A percentile compares a stretch with the other conserved stretches of the same genome.
Conservation (phyloP, 92 coral and sea anemone genomes). For the Heteractis magnifica region DNA sequence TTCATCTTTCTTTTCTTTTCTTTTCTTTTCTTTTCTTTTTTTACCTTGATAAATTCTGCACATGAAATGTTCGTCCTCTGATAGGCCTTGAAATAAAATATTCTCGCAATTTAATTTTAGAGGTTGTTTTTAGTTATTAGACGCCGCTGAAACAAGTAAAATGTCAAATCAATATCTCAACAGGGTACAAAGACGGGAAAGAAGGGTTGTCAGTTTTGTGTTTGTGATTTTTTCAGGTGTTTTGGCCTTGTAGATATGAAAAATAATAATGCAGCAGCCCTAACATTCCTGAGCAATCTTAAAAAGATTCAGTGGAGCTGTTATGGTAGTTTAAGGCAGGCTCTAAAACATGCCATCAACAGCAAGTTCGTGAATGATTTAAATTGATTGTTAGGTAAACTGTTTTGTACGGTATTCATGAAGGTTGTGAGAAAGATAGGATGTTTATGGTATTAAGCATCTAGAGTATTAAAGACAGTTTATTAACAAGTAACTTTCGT, state of each 20-base stretch:
- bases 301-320: neutral
- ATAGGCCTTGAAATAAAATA: neutral
- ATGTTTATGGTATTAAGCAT: slow-evolving; percentile 1
- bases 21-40: neutral
- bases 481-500: neutral
- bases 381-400: neutral
- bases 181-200: neutral
- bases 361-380: neutral
- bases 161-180: neutral
- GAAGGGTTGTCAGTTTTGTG: neutral
- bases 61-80: neutral
- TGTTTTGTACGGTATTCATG: neutral
- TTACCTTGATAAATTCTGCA: neutral
- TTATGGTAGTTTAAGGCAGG: slow-evolving; percentile 24
- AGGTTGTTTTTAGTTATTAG: no score
- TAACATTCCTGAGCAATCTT: neutral
- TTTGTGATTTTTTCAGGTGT: neutral
- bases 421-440: neutral
- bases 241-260: neutral
- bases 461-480: neutral
- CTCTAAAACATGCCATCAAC: slow-evolving; percentile 11
- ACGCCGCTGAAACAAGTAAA: no score
- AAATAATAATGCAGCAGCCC: neutral
- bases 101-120: neutral
- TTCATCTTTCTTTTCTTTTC: no score